Base-by-base conservation (phyloP, 2,888 invertebrate species). In the Autographa pulchrina region DNA sequence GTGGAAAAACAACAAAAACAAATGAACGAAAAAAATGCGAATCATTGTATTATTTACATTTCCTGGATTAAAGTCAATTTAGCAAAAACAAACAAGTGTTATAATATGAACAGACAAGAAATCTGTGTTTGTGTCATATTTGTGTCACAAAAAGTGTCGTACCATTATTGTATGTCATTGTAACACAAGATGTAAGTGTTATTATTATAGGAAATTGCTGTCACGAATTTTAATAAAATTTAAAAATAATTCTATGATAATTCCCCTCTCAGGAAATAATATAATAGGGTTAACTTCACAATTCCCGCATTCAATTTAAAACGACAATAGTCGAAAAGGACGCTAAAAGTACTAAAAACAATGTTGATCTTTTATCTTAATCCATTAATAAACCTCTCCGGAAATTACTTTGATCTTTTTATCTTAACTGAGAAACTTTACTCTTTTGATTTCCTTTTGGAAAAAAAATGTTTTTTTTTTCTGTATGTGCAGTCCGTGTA, bases 341-440 rank as follows among this genome's bases (percentile, higher is more conserved):
- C 35, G 31, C 31, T 43, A 35, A 81, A 48, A 68, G 54, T 41
- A 65, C 31, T 43, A 35, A 81, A 48, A 68, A 58, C 48, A 65
- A 54, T 31, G 25, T 72, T 58, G 48, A 60, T 60, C 9, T 68
- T 35, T 61, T 56, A 78, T 77, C 65, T 13, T 61, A 18, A 77
- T 65, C 68, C 65, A 68, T 68, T 77, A 64, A 81, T 72, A 61
- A 66, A 31, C 43, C 31, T 18, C 13, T 1, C 31, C 65, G 81
- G 77, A 68, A 65, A 68, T 76, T 71, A 77, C 62, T 62, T 61
- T 25, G n/a, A 65, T 52, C 41, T 59, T 65, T 74, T 56, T n/a
- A 80, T 41, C 60, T 18, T 6, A 13, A 25, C 25, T 25, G 25
- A 25, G 14, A 63, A 63, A 65, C 43, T 48, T n/a, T 60, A 18